Conservation (phyloP, 2,113 vertebrate genomes). For the Oryzias celebensis region DNA sequence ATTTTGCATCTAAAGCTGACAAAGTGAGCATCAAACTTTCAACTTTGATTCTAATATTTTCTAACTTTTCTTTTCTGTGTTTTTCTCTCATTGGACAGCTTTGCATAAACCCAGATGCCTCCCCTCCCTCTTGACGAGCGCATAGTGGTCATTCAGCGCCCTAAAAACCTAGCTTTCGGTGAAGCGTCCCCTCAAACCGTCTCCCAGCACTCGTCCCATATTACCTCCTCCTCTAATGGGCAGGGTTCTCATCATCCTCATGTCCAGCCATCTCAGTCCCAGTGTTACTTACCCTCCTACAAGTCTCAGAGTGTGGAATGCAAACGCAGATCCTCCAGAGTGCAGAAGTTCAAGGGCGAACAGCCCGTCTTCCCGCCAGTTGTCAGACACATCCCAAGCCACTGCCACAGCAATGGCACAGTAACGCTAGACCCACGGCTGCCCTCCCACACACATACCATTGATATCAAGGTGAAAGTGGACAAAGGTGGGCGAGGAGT, state of each 20-base stretch:
- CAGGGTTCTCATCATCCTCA: conserved; percentile 53
- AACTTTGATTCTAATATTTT: conserved; percentile 2
- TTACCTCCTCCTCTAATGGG: conserved; percentile 57
- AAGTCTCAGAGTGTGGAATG: conserved; percentile 76
- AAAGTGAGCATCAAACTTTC: conserved; percentile 38
- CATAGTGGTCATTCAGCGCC: conserved; percentile 82
- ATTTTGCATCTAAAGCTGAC: conserved; percentile 36
- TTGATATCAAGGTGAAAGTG: conserved; percentile 77
- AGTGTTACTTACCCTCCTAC: conserved; percentile 59
- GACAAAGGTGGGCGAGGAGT: conserved; percentile 67
- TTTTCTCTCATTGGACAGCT: conserved; percentile 57
- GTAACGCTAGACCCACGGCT: conserved; percentile 75
- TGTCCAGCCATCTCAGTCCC: conserved; percentile 56
- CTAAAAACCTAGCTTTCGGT: conserved; percentile 74
- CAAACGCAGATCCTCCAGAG: conserved; percentile 68
- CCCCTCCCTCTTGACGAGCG: conserved; percentile 87
- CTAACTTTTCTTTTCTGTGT: conserved; percentile 48
- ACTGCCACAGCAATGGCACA: conserved; percentile 78
- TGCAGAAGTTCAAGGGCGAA: conserved; percentile 65
- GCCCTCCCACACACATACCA: conserved; percentile 76
- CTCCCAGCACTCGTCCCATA: conserved; percentile 67
- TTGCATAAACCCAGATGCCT: conserved; percentile 83
- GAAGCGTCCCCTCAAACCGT: conserved; percentile 73
- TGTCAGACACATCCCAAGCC: conserved; percentile 60
- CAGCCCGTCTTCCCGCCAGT: conserved; percentile 42